Conservation (phyloP, 2,113 vertebrate species). For the Phaethornis superciliosus region DNA sequence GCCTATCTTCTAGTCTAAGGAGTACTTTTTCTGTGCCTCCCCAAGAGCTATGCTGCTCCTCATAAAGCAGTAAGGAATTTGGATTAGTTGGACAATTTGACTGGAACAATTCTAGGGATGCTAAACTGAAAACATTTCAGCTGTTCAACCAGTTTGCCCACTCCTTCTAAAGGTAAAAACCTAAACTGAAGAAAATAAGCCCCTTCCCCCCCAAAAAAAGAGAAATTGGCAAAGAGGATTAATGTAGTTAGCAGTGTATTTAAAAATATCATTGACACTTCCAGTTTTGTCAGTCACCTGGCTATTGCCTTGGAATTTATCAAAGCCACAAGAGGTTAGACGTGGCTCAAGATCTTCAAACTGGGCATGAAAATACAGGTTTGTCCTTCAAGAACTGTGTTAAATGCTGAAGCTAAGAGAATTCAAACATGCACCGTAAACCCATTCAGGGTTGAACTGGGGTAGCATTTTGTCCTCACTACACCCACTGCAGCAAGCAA, state of each 20-base stretch:
- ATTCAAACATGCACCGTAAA: background rate
- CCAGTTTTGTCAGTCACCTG: background rate
- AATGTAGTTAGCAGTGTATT: background rate
- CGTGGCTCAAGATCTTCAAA: background rate
- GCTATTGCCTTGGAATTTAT: background rate
- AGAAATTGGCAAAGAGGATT: background rate
- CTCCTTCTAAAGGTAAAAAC: background rate
- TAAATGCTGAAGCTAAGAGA: background rate
- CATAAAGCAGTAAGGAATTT: background rate
- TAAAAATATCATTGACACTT: background rate
- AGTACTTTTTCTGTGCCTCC: background rate
- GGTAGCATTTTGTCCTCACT: background rate
- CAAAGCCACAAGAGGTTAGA: background rate
- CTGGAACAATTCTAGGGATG: background rate
- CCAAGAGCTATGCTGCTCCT: background rate
- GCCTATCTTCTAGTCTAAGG: background rate
- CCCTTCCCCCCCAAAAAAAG: background rate
- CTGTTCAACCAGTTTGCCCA: background rate
- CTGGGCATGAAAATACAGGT: background rate
- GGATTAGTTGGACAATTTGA: background rate
- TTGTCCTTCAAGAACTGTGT: background rate
- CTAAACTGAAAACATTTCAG: background rate
- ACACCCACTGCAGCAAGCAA: background rate
- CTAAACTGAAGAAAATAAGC: background rate
- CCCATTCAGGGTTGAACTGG: background rate